These are phyloP conservation scores for Trypoxylon attenuatum DNA, from an alignment of 2,888 invertebrate genomes.

Conservation along the genomic window DNA sequence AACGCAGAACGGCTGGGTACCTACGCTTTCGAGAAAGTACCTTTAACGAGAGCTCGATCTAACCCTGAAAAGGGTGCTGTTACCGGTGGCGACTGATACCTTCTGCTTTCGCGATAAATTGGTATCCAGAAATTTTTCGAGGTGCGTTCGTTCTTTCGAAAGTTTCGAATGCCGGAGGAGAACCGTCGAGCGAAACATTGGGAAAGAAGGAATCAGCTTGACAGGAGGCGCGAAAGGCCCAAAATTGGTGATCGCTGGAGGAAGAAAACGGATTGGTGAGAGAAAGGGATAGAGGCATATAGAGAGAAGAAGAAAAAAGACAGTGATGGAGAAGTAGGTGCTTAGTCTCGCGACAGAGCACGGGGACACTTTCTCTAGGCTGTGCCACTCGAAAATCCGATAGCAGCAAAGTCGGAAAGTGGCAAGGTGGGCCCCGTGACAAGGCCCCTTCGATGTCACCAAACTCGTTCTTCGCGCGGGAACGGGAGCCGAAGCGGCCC, in stretches of 20 bases:
- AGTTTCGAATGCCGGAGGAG: not conserved
- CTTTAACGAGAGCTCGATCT: too few relatives aligned
- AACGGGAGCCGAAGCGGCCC: conserved; percentile 43
- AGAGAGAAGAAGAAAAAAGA: not conserved
- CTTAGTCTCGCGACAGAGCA: conserved; percentile 35
- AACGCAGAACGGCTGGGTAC: not conserved
- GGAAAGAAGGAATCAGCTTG: not conserved
- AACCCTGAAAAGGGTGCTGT: too few relatives aligned
- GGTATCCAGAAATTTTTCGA: too few relatives aligned
- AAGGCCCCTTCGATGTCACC: conserved; percentile 68
- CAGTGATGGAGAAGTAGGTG: conserved; percentile 24
- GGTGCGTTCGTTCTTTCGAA: not conserved
- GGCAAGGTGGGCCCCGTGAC: conserved; percentile 53
- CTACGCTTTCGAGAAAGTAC: too few relatives aligned
- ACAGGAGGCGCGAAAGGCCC: too few relatives aligned
- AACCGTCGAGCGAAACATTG: not conserved
- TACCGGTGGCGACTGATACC: too few relatives aligned
- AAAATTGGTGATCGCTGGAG: not conserved
- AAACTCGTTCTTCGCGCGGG: conserved; percentile 67
- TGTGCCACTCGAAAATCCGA: conserved; percentile 40
- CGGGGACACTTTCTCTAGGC: conserved; percentile 60
- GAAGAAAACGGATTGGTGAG: too few relatives aligned
- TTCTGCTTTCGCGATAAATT: too few relatives aligned
- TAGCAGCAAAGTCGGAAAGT: conserved; percentile 53
- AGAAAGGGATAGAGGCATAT: too few relatives aligned